A percentile compares a stretch with the other conserved stretches of the same genome.
These are phyloP conservation scores for Cyclophora albipunctata DNA, from an alignment of 2,888 invertebrate genomes.

Conservation along the genomic window DNA sequence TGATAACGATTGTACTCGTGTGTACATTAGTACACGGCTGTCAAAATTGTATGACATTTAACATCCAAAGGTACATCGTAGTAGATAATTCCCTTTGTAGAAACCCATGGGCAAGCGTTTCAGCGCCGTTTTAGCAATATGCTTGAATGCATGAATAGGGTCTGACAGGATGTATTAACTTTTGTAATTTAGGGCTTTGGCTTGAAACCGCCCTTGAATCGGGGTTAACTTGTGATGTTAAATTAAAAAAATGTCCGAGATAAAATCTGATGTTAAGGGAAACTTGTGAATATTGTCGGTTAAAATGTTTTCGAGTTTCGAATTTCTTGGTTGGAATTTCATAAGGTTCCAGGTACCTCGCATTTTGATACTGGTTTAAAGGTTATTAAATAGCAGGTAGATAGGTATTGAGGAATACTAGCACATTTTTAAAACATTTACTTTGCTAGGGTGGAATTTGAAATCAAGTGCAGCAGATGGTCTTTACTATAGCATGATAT, in stretches of 20 bases:
- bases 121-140: constrained; percentile 21
- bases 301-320: neutral
- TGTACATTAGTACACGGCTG: constrained; percentile 28
- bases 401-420: too few species aligned
- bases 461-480: too few species aligned
- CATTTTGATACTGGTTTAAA: too few species aligned
- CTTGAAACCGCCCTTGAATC: constrained; percentile 21
- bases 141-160: constrained; percentile 37
- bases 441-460: too few species aligned
- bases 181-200: constrained; percentile 32
- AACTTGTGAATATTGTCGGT: neutral
- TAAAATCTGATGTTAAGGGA: neutral
- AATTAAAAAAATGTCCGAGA: constrained; percentile 14
- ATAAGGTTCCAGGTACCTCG: too few species aligned
- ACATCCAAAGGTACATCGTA: constrained; percentile 27
- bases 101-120: constrained; percentile 28
- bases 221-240: constrained; percentile 19
- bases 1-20: constrained; percentile 31
- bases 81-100: constrained; percentile 37
- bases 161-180: constrained; percentile 41
- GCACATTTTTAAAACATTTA: too few species aligned
- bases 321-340: too few species aligned
- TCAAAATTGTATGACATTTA: constrained; percentile 26
- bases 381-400: too few species aligned
- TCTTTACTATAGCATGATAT: too few species aligned